phyloP scores from a whole-genome alignment of 2,113 vertebrate genomes.

The Cyrtonyx montezumae region DNA sequence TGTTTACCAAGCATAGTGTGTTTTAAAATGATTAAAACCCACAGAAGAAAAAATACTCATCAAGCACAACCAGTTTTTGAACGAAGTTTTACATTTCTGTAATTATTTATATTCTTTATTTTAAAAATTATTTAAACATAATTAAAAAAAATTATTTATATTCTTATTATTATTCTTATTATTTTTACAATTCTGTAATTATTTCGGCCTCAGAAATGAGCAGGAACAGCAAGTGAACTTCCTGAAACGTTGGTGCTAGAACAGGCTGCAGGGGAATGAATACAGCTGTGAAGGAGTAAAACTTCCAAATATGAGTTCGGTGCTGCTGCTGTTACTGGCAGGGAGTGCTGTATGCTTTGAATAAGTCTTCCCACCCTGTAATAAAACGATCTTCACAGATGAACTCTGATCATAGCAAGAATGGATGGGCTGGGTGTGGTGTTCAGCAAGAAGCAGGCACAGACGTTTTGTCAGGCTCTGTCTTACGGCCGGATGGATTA shows the following conservation, averaged over 20 bases:
- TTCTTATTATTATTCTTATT: no score
- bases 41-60: background rate
- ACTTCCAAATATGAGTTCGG: background rate
- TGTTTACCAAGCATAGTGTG: background rate
- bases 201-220: background rate
- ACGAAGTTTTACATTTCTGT: background rate
- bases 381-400: background rate
- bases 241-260: rapidly evolving
- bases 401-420: rapidly evolving
- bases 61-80: background rate
- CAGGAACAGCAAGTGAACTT: background rate
- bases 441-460: rapidly evolving
- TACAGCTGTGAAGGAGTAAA: background rate
- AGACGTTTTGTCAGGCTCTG: background rate
- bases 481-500: background rate
- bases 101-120: no score
- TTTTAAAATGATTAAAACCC: background rate
- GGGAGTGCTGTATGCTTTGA: background rate
- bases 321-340: background rate
- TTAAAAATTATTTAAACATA: no score
- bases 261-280: background rate
- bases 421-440: background rate
- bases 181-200: no score
- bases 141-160: no score
- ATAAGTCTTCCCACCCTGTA: background rate